phyloP scores from a whole-genome alignment of 2,797 vertebrate species.

The Tragopan temminckii region DNA sequence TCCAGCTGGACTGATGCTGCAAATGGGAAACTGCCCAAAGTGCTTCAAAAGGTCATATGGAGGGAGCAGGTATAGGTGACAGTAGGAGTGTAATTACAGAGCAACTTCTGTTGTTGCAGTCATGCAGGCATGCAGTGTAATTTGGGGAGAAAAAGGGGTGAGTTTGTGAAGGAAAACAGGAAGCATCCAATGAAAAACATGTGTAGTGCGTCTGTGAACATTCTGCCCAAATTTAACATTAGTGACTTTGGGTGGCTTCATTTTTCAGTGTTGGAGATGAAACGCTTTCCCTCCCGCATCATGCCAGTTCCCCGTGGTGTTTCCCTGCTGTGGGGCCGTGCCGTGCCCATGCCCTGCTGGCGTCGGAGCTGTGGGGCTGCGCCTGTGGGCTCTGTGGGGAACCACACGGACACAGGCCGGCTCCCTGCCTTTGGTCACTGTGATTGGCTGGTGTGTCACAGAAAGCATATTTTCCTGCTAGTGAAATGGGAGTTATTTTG shows the following conservation, averaged over 20 bases:
- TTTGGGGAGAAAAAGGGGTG: background rate
- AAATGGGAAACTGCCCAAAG: background rate
- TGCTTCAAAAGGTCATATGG: background rate
- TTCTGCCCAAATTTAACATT: background rate
- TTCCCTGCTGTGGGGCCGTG: background rate
- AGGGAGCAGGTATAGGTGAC: background rate
- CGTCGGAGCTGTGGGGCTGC: background rate
- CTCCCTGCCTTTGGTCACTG: background rate
- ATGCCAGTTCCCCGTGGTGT: background rate
- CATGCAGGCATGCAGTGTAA: background rate
- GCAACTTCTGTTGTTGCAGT: background rate
- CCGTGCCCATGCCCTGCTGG: background rate
- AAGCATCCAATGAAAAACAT: background rate
- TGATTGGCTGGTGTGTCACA: constrained; percentile 77
- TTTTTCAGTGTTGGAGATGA: background rate
- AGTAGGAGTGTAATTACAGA: background rate
- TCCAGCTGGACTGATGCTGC: background rate
- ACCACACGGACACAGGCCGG: background rate
- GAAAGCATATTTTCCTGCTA: constrained; percentile 79
- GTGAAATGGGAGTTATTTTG: constrained; percentile 52
- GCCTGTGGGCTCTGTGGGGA: background rate
- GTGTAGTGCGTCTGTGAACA: background rate
- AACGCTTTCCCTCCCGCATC: background rate
- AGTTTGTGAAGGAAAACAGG: background rate
- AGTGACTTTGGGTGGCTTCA: background rate